Evolutionary conservation across 2,113 vertebrate genomes (phyloP).

Genomic region (Narcine bancroftii): DNA sequence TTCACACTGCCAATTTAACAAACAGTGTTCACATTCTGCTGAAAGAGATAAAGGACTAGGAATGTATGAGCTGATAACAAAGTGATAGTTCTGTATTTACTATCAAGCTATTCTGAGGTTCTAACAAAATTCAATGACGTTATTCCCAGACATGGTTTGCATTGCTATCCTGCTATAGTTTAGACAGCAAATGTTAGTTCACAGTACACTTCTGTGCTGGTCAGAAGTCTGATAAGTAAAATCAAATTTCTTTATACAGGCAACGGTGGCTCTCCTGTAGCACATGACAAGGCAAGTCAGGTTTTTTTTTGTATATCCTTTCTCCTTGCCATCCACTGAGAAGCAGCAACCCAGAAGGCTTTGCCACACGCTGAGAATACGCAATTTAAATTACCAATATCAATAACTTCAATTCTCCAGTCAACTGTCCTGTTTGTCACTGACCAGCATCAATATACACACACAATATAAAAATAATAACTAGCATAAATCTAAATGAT

Average conservation of each 20-base stretch:
- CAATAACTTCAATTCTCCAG: no score
- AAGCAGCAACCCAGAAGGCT: no score
- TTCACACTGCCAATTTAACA: slow-evolving; percentile 1
- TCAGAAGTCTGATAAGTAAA: background rate
- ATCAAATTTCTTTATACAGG: background rate
- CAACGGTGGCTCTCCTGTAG: background rate
- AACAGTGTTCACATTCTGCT: slow-evolving; percentile 17
- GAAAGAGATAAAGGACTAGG: slow-evolving; percentile 1
- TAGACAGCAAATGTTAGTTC: background rate
- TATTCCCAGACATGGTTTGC: background rate
- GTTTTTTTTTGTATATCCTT: background rate
- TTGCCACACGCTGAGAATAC: no score
- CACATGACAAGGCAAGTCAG: background rate
- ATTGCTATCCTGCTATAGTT: background rate
- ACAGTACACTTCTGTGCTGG: background rate
- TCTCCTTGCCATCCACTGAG: background rate
- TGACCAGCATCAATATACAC: no score
- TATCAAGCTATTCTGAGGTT: background rate
- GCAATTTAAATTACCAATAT: no score
- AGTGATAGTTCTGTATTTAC: background rate
- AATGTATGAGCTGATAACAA: background rate
- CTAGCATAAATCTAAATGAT: no score
- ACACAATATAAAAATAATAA: no score
- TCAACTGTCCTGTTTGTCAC: no score
- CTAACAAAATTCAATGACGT: background rate